A percentile compares a stretch with the other conserved stretches of the same genome.
Conservation (phyloP, 2,113 vertebrate genomes). For the Casuarius casuarius region DNA sequence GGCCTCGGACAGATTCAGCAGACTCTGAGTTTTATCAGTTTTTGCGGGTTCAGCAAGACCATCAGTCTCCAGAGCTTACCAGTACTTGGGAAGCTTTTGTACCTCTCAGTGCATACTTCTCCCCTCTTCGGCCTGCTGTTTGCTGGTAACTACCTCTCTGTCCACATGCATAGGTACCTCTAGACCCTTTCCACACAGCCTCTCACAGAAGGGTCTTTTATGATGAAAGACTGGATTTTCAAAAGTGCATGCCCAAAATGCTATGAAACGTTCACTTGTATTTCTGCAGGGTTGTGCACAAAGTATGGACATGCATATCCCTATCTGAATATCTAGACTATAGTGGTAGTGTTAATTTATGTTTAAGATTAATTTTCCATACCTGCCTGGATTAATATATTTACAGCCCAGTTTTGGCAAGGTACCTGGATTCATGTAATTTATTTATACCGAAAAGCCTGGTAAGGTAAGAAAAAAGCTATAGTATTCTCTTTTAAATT, state of each 20-base stretch:
- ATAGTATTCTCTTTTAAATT: neutral
- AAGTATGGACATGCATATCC: neutral
- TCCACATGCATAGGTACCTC: neutral
- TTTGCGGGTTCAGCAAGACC: neutral
- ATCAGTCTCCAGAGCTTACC: neutral
- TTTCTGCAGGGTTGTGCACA: neutral
- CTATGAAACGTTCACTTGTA: neutral
- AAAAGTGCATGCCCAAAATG: neutral
- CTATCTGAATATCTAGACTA: neutral
- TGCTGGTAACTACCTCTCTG: neutral
- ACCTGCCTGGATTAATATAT: neutral
- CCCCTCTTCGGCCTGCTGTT: neutral
- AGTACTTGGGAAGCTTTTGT: neutral
- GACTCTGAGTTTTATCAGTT: neutral
- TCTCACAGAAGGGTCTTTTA: accelerated
- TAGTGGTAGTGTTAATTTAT: too few species aligned
- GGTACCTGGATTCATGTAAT: neutral
- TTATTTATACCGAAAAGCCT: neutral
- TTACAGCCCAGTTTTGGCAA: neutral
- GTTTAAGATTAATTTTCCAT: neutral
- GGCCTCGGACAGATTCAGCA: neutral
- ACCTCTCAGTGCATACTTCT: neutral
- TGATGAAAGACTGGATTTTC: neutral
- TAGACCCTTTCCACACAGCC: neutral
- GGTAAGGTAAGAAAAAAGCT: neutral